Base-by-base conservation (phyloP, 2,797 vertebrate genomes). In the Iguana delicatissima region DNA sequence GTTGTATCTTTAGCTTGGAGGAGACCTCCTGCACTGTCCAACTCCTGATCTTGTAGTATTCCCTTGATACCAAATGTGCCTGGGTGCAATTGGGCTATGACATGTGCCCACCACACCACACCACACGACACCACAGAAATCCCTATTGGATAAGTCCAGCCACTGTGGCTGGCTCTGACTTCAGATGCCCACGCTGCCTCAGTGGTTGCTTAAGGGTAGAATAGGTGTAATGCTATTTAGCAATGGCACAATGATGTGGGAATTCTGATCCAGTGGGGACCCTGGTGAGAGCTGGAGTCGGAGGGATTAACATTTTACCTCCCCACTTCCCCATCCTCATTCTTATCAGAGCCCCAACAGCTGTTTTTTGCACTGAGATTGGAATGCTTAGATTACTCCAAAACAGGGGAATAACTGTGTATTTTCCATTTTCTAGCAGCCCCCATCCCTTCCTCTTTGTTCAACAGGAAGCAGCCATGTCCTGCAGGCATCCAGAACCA, bases 401-500 rank as follows among this genome's bases (percentile, higher is more conserved):
- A 80, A 80, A 24, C 2, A 35, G 72, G 24, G 32, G 38, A 67
- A 26, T 29, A 67, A 35, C 16, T 42, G n/a, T 32, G 50, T 76
- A 64, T 14, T 89, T 84, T 89, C 67, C 35, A 59, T 82, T 42
- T 69, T 35, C 87, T 69, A 50, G 12, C 72, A 76, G 7, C 20
- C 72, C 59, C 72, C 57, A 76, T 62, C 32, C 42, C 59, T 52
- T 85, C 57, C 42, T 35, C 42, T 85, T 7, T 67, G n/a, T 5
- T 69, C 46, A 69, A 42, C 46, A 85, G 89, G 69, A 85, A 80
- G 83, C n/a, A 29, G 24, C 42, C 20, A 59, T 57, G 14, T n/a
- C 88, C 73, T 85, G 73, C n/a, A 79, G 82, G 32, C 88, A 64
- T 85, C 35, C 67, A 46, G 72, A 76, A 38, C 35, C 20, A 50